Evolutionary conservation across 2,888 invertebrate genomes (phyloP), one percentile per base, ranked within the genome.

Genomic region (Oscheius myriophilus): DNA sequence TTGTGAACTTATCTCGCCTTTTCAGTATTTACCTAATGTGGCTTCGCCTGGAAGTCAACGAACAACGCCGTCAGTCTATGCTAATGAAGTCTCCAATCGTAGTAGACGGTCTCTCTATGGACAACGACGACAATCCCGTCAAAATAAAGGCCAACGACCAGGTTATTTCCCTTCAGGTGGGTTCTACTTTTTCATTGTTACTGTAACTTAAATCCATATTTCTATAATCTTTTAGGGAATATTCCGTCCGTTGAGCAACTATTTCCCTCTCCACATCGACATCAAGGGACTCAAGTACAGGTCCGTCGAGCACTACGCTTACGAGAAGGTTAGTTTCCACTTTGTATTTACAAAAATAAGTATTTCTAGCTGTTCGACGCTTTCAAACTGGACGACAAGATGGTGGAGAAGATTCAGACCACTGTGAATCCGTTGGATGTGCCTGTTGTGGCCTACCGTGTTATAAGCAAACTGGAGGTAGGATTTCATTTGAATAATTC

Each of bases 231-330:
- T 70, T 77, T 43, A 70, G 78, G 85, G 85, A 12, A 80, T 84
- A 3, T 83, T 86, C 73, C 80, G 78, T 42, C 85, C 85, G 0
- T 75, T 85, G 12, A 79, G 79, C 73, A 85, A 84, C 63, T 86
- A 84, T 59, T 85, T 80, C 68, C 72, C 81, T 7, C 71, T 74
- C 21, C 73, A 73, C n/a, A 71, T 83, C 46, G 80, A 78, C 26
- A 76, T 82, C 62, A 82, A 82, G 58, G 80, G 79, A 14, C 81
- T 79, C 46, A 59, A 69, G 9, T 85, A 83, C 71, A 79, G 85
- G 41, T 84, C 84, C 0, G 85, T 85, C 0, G 85, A 85, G 62
- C 85, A 85, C 55, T 85, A 85, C 65, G 85, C 82, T 2, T 85
- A 81, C 59, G 81, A 84, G 65, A 76, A 85, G 59, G 66, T 85